Conservation (phyloP, 1,140 invertebrate genomes). For the Sitophilus oryzae region DNA sequence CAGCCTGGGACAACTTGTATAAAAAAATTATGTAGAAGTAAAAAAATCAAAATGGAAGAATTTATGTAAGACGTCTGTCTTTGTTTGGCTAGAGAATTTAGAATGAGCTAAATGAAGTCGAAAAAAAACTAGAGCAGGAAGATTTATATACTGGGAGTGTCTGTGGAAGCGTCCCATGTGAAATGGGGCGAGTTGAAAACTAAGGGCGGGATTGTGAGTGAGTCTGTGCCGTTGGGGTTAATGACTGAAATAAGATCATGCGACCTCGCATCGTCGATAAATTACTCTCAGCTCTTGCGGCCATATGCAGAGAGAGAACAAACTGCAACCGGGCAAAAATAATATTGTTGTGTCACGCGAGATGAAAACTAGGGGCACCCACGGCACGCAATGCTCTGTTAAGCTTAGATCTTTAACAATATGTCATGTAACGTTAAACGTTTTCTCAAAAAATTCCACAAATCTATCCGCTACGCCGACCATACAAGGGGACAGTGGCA, state of each 20-base stretch:
- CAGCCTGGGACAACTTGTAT: no score
- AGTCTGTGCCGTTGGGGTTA: conserved; percentile 1
- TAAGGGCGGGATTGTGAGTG: conserved; percentile 7
- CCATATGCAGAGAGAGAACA: conserved; percentile 9
- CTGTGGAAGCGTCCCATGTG: neutral
- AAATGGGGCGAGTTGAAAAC: conserved; percentile 15
- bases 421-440: conserved; percentile 11
- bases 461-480: no score
- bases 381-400: conserved; percentile 16
- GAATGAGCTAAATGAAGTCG: no score
- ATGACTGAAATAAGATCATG: conserved; percentile 19
- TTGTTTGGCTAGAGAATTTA: no score
- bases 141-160: neutral
- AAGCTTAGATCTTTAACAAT: conserved; percentile 13
- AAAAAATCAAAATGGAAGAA: no score
- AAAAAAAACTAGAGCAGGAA: no score
- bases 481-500: no score
- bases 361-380: conserved; percentile 14
- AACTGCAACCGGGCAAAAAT: conserved; percentile 18
- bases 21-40: no score
- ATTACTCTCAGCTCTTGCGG: conserved; percentile 8
- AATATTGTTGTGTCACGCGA: conserved; percentile 21
- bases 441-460: neutral
- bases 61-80: no score
- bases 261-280: conserved; percentile 6